Evolutionary conservation across 1,140 invertebrate genomes (phyloP).

Genomic region (Plectrocnemia conspersa): DNA sequence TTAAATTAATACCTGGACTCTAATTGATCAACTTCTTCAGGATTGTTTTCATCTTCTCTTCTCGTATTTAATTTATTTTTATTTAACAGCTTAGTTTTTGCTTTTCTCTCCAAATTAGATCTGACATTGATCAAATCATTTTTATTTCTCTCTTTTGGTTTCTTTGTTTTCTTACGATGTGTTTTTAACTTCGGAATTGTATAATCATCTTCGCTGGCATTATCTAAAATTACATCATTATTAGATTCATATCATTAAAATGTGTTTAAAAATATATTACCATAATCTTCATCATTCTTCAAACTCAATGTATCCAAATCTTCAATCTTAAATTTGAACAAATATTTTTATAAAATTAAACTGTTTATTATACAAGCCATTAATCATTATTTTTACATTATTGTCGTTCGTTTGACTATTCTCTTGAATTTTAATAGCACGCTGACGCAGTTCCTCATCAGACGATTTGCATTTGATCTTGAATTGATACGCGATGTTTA

Average conservation of each 20-base stretch:
- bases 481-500: conserved; percentile 25
- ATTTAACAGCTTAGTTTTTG: not conserved
- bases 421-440: not conserved
- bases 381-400: not conserved
- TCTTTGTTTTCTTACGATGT: too few relatives aligned
- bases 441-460: conserved; percentile 13
- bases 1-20: not conserved
- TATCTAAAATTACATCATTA: too few relatives aligned
- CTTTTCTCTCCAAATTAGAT: not conserved
- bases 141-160: too few relatives aligned
- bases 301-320: not conserved
- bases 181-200: too few relatives aligned
- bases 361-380: not conserved
- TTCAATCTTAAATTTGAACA: not conserved
- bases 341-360: not conserved
- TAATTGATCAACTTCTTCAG: conserved; percentile 3
- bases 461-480: conserved; percentile 24
- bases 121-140: too few relatives aligned
- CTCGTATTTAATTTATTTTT: conserved; percentile 2
- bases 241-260: too few relatives aligned
- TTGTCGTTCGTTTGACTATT: not conserved
- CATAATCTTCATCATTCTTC: not conserved
- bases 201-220: too few relatives aligned
- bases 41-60: not conserved
- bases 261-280: not conserved